These are phyloP conservation scores for Hyalella azteca DNA, from an alignment of 2,888 invertebrate genomes.

Conservation along the genomic window DNA sequence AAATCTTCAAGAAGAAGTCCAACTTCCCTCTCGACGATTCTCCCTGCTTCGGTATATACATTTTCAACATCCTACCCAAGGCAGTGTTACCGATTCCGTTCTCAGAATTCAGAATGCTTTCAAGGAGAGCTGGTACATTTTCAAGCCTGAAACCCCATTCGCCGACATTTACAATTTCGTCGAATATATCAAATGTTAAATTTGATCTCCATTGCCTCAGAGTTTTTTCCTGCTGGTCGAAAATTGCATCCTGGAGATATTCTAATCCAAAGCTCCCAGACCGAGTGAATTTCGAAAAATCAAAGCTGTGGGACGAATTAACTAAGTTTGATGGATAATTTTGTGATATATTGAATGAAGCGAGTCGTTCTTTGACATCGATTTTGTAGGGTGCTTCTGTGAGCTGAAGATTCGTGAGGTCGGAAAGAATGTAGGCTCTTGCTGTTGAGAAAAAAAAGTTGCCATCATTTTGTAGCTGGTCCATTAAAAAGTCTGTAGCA, in stretches of 20 bases:
- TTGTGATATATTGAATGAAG: slow-evolving; percentile 30
- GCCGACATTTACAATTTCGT: slow-evolving; percentile 46
- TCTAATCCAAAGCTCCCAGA: slow-evolving; percentile 47
- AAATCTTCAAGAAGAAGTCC: slow-evolving; percentile 44
- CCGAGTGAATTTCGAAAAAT: slow-evolving; percentile 44
- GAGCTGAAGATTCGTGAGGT: slow-evolving; percentile 47
- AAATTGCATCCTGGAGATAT: slow-evolving; percentile 48
- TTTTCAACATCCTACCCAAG: neutral
- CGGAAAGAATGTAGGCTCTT: slow-evolving; percentile 48
- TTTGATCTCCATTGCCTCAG: slow-evolving; percentile 47
- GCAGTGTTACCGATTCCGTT: slow-evolving; percentile 35
- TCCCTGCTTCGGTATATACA: slow-evolving; percentile 2
- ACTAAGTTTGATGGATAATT: slow-evolving; percentile 39
- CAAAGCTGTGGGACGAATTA: slow-evolving; percentile 46
- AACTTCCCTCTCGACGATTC: neutral
- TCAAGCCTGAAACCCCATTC: slow-evolving; percentile 46
- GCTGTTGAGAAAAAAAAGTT: slow-evolving; percentile 40
- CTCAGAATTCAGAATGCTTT: slow-evolving; percentile 43
- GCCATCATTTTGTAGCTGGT: no score
- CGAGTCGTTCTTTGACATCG: slow-evolving; percentile 39
- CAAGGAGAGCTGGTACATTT: slow-evolving; percentile 45
- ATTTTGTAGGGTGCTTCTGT: slow-evolving; percentile 41
- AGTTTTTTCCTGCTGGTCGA: slow-evolving; percentile 42
- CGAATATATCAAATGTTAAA: slow-evolving; percentile 45
- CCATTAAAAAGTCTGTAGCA: no score